phyloP scores from a whole-genome alignment of 2,113 vertebrate genomes.

The Oreochromis niloticus region DNA sequence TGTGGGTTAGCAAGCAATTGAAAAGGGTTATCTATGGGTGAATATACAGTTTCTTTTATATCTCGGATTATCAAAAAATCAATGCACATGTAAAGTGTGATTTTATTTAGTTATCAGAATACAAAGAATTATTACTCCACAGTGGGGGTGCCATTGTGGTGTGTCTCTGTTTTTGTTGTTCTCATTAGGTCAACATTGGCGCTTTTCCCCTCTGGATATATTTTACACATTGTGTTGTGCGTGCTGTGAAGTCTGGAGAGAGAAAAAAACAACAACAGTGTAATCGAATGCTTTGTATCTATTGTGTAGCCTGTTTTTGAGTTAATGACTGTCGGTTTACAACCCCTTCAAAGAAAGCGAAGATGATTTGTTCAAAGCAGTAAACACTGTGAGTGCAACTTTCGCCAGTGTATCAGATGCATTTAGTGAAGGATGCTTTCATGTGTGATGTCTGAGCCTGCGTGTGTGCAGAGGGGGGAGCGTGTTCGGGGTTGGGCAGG shows the following conservation, averaged over 20 bases:
- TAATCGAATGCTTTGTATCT: constrained; percentile 37
- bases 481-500: constrained; percentile 9
- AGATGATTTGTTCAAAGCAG: constrained; percentile 29
- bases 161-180: constrained; percentile 18
- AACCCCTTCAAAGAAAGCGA: constrained; percentile 16
- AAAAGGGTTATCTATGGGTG: neutral
- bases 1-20: neutral
- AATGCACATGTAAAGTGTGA: neutral
- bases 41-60: neutral
- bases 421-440: constrained; percentile 46
- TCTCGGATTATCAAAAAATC: neutral
- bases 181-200: constrained; percentile 42
- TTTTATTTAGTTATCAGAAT: neutral
- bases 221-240: constrained; percentile 26
- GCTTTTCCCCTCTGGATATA: constrained; percentile 38
- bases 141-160: neutral
- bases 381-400: constrained; percentile 9
- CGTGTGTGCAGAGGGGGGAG: neutral
- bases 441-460: constrained; percentile 13
- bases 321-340: constrained; percentile 27
- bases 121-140: neutral
- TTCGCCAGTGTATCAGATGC: constrained; percentile 8
- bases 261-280: constrained; percentile 21
- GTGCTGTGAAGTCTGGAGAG: neutral
- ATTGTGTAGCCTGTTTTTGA: neutral